Evolutionary conservation across 92 coral and sea anemone species (phyloP).

Genomic region (Porites divaricata): DNA sequence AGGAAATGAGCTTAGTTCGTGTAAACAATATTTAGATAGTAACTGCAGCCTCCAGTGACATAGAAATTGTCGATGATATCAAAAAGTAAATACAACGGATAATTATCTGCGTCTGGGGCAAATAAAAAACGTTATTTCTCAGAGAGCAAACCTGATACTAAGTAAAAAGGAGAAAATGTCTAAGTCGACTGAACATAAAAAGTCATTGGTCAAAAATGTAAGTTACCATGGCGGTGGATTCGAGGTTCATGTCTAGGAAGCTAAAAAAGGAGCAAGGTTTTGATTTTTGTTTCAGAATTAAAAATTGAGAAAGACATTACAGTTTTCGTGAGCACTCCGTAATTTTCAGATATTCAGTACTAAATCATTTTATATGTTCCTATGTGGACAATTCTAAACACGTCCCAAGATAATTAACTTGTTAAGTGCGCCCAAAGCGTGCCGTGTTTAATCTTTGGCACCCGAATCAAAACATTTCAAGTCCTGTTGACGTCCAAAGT

Average conservation of each 20-base stretch:
- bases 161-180: background rate
- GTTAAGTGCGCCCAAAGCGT: slow-evolving; percentile 27
- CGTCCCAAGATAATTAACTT: slow-evolving; percentile 1
- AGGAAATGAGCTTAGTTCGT: slow-evolving; percentile 45
- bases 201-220: background rate
- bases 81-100: slow-evolving; percentile 26
- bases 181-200: background rate
- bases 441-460: slow-evolving; percentile 34
- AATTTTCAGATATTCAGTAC: slow-evolving; percentile 1
- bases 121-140: slow-evolving; percentile 23
- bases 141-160: background rate
- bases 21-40: slow-evolving; percentile 35
- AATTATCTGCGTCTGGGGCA: slow-evolving; percentile 2
- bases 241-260: background rate
- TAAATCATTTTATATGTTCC: background rate
- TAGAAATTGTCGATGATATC: slow-evolving; percentile 20
- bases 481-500: background rate
- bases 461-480: slow-evolving; percentile 25
- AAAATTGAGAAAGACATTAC: background rate
- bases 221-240: slow-evolving; percentile 6
- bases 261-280: background rate
- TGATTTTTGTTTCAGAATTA: background rate
- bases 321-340: background rate
- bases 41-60: slow-evolving; percentile 17
- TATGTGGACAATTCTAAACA: slow-evolving; percentile 23